Percentiles rank a stretch among this genome's conserved stretches.
phyloP scores from a whole-genome alignment of 2,113 vertebrate genomes.

The Gobiocypris rarus region DNA sequence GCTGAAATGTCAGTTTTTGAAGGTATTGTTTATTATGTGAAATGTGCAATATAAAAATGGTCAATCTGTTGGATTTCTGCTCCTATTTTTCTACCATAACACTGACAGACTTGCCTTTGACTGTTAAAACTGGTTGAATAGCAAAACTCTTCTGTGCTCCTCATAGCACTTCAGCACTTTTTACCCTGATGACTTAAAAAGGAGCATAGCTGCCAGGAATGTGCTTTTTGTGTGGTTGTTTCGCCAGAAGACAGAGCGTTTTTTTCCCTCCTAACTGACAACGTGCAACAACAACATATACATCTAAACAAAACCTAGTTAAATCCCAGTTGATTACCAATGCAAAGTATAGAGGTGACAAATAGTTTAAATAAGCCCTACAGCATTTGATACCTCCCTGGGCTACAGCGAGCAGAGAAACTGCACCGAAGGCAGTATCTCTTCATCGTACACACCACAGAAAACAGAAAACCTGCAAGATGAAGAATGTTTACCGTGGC shows the following conservation, averaged over 20 bases:
- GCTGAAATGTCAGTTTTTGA: neutral
- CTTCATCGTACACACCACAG: conserved; percentile 55
- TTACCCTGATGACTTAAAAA: conserved; percentile 29
- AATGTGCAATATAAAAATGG: neutral
- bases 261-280: neutral
- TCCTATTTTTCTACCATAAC: neutral
- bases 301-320: conserved; percentile 35
- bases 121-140: neutral
- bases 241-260: conserved; percentile 17
- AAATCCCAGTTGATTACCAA: conserved; percentile 42
- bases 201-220: conserved; percentile 27
- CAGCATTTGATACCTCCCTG: conserved; percentile 35
- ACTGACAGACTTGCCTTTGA: neutral
- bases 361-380: conserved; percentile 43
- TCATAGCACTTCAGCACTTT: conserved; percentile 4
- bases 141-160: conserved; percentile 11
- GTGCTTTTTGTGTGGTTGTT: conserved; percentile 18
- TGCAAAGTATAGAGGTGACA: conserved; percentile 35
- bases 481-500: conserved; percentile 87
- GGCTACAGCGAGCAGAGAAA: conserved; percentile 28
- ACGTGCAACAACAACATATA: conserved; percentile 14
- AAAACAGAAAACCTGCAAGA: conserved; percentile 73
- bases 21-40: neutral
- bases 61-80: neutral
- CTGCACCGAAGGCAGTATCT: conserved; percentile 9